phyloP scores from a whole-genome alignment of 2,888 invertebrate species.

The Hypomecis punctinalis region DNA sequence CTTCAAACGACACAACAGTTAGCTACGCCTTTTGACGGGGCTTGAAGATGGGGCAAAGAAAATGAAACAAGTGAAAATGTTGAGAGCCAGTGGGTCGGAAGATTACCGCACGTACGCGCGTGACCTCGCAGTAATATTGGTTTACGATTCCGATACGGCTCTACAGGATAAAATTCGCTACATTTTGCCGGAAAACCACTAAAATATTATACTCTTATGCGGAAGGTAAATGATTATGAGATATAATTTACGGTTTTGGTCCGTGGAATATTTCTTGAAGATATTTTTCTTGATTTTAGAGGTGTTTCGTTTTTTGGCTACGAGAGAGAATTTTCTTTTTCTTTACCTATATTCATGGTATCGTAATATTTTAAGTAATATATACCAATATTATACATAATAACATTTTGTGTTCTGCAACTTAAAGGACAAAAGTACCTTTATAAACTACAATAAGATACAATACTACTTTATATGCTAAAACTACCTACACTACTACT shows the following conservation, averaged over 20 bases:
- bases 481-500: no score
- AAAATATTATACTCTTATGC: conserved; percentile 29
- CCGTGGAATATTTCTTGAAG: conserved; percentile 3
- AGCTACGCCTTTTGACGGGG: no score
- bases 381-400: no score
- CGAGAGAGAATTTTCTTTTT: background rate
- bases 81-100: conserved; percentile 38
- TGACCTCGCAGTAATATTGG: conserved; percentile 45
- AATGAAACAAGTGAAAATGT: background rate
- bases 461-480: no score
- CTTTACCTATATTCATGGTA: background rate
- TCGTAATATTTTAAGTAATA: no score
- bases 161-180: conserved; percentile 33
- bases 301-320: background rate
- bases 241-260: conserved; percentile 22
- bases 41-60: no score
- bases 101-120: conserved; percentile 58
- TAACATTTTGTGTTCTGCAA: no score
- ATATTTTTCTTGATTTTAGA: background rate
- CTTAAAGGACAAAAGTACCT: no score
- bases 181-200: conserved; percentile 29
- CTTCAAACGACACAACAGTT: no score
- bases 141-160: conserved; percentile 41
- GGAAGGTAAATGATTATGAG: conserved; percentile 30
- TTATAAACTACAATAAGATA: no score